Percentiles rank a stretch among this genome's conserved stretches.
Evolutionary conservation across 2,797 vertebrate genomes (phyloP).

Genomic region (Aeoliscus strigatus): DNA sequence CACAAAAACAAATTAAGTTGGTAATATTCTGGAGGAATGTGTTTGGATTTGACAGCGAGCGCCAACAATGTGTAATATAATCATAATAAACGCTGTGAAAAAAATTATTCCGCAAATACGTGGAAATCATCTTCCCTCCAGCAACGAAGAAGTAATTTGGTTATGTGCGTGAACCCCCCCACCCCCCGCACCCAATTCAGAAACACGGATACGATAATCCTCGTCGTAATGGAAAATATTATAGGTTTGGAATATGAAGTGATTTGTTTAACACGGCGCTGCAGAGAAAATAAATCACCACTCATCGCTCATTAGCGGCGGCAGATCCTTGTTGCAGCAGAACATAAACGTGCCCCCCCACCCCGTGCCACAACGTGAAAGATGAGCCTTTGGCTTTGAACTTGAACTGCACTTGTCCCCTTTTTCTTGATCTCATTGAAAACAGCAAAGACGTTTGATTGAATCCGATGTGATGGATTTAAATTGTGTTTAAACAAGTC

Average conservation of each 20-base stretch:
- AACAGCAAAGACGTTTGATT: constrained; percentile 33
- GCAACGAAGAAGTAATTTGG: constrained; percentile 11
- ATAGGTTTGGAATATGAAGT: constrained; percentile 36
- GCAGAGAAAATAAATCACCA: constrained; percentile 48
- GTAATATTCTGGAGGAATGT: too few species aligned
- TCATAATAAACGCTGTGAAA: too few species aligned
- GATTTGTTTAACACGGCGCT: constrained; percentile 49
- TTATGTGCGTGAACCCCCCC: constrained; percentile 11
- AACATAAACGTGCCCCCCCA: constrained; percentile 39
- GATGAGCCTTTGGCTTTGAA: constrained; percentile 59
- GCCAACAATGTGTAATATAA: too few species aligned
- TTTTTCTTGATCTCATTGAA: constrained; percentile 24
- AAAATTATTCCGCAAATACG: neutral
- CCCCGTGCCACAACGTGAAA: constrained; percentile 41
- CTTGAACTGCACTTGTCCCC: constrained; percentile 62
- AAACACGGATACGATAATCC: constrained; percentile 8
- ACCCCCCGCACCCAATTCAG: neutral
- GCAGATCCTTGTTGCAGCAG: constrained; percentile 47
- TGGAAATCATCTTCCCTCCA: constrained; percentile 12
- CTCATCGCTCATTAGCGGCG: constrained; percentile 56
- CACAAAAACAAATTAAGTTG: too few species aligned
- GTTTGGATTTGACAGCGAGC: too few species aligned
- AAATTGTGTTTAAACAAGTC: constrained; percentile 36
- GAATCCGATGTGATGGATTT: constrained; percentile 53
- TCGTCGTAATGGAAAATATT: constrained; percentile 36